Percentiles rank a stretch among this genome's conserved stretches.
These are phyloP conservation scores for Drusus annulatus DNA, from an alignment of 1,140 invertebrate genomes.

Conservation along the genomic window DNA sequence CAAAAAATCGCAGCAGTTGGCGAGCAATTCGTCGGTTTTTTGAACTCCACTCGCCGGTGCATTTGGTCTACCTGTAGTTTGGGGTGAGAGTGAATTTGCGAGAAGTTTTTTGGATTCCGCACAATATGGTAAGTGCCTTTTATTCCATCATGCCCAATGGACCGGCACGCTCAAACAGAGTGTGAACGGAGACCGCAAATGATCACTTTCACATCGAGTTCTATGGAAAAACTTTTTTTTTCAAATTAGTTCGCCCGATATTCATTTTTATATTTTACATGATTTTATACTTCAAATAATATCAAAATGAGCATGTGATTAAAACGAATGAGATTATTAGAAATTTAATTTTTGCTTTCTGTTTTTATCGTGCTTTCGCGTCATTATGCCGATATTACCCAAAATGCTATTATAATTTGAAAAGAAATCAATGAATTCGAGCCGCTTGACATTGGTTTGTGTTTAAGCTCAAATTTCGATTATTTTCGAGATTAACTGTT, in stretches of 20 bases:
- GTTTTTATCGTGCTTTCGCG: no score
- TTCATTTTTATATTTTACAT: background rate
- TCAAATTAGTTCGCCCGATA: background rate
- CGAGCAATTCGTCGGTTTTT: no score
- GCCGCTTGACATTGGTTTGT: no score
- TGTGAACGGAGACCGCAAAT: slow-evolving; percentile 55
- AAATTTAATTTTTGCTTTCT: no score
- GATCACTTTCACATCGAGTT: slow-evolving; percentile 52
- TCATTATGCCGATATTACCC: no score
- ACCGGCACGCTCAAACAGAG: slow-evolving; percentile 44
- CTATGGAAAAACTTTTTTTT: slow-evolving; percentile 21
- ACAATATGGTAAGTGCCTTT: slow-evolving; percentile 10
- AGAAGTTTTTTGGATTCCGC: background rate
- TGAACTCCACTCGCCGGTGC: background rate
- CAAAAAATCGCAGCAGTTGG: no score
- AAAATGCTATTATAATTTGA: no score
- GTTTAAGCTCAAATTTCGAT: no score
- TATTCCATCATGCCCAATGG: slow-evolving; percentile 22
- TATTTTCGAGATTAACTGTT: no score
- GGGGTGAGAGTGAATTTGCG: background rate
- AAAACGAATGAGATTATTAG: background rate
- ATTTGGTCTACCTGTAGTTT: background rate
- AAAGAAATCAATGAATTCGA: no score
- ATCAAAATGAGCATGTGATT: slow-evolving; percentile 18
- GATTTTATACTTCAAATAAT: background rate